Percentiles rank a stretch among this genome's conserved stretches.
Evolutionary conservation across 1,140 invertebrate genomes (phyloP).

Genomic region (Gyrodactylus bullatarudis): DNA sequence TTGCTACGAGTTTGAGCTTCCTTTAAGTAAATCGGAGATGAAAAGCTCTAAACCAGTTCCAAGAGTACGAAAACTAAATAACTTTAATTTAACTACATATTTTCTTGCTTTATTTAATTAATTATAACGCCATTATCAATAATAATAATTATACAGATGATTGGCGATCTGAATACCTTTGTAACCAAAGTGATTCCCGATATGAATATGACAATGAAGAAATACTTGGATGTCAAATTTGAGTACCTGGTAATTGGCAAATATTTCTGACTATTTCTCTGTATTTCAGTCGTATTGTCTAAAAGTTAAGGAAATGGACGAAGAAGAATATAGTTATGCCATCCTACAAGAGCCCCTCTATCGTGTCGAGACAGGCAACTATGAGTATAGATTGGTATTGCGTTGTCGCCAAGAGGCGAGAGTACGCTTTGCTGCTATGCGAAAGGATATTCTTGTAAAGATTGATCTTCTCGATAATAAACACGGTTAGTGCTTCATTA

Average conservation of each 20-base stretch:
- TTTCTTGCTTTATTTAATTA: neutral
- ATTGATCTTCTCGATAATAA: slow-evolving; percentile 82
- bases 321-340: slow-evolving; percentile 65
- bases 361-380: slow-evolving; percentile 85
- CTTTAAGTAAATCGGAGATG: too few relatives aligned
- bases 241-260: slow-evolving; percentile 39
- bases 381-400: slow-evolving; percentile 69
- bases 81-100: neutral
- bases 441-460: slow-evolving; percentile 77
- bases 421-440: slow-evolving; percentile 48
- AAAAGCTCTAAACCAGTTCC: too few relatives aligned
- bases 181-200: slow-evolving; percentile 85
- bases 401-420: slow-evolving; percentile 72
- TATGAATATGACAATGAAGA: slow-evolving; percentile 72
- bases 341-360: slow-evolving; percentile 79
- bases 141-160: slow-evolving; percentile 28
- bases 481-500: slow-evolving; percentile 26
- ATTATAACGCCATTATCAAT: neutral
- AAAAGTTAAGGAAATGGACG: slow-evolving; percentile 74
- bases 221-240: slow-evolving; percentile 82
- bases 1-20: too few relatives aligned
- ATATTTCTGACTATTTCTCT: neutral
- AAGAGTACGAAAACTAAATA: too few relatives aligned
- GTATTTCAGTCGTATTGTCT: slow-evolving; percentile 47
- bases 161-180: slow-evolving; percentile 70